Evolutionary conservation across 2,888 invertebrate genomes (phyloP), one percentile per base, ranked within the genome.

Genomic region (Onthophagus sagittarius): DNA sequence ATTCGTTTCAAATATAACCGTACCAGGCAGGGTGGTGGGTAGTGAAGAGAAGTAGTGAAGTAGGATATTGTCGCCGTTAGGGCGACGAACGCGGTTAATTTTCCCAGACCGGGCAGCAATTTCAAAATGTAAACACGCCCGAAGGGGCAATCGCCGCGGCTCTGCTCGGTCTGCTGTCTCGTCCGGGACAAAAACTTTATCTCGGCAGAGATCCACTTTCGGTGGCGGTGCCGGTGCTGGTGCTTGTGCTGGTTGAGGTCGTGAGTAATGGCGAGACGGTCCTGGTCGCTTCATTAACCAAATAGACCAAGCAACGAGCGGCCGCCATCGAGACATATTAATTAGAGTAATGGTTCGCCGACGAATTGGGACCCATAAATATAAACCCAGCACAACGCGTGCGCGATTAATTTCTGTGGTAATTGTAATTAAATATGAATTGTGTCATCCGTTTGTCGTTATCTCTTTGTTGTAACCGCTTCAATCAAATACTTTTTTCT

Each of bases 371-470:
- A 73, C 63, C 39, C 73, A 73, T 73, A 73, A 73, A 73, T 73
- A 73, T 65, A 64, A 53, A 71, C 71, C 14, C 13, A 62, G 33
- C 73, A 71, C 71, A 71, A 67, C 64, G 65, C 39, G 62, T 63
- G n/a, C 69, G 71, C 74, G 71, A 74, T 74, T 72, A 74, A 74
- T 74, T 74, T 32, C 14, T 70, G 5, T 69, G 71, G 69, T 74
- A 72, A 71, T 74, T 71, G 69, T 71, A 74, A 74, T 74, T 74
- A 71, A 64, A 74, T 74, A 72, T 71, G 74, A 74, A 74, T 74
- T 39, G 69, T 71, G 65, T 62, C 32, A 62, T 62, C 71, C 72
- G 69, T 71, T 73, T 74, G n/a, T n/a, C 9, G 23, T 31, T 67
- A 11, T 5, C 23, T 67, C n/a, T 0, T 23, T 23, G n/a, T n/a